Conservation (phyloP, 2,888 invertebrate species). For the Heliconius ismenius region DNA sequence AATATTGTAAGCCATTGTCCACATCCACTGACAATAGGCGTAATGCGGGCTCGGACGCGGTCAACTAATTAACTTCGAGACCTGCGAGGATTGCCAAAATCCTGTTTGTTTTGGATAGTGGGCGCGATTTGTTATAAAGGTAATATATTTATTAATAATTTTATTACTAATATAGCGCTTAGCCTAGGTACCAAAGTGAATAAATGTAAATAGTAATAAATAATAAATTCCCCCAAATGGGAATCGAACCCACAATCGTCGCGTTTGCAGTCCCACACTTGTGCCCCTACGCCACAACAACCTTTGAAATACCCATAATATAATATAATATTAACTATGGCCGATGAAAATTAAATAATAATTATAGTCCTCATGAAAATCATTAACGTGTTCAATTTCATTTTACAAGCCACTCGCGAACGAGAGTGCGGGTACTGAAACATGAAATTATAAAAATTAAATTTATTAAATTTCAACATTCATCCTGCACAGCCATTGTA, state of each 20-base stretch:
- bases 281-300: too few species aligned
- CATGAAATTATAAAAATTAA: conserved; percentile 24
- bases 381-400: conserved; percentile 18
- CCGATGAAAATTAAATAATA: conserved; percentile 14
- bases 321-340: background rate
- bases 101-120: conserved; percentile 22
- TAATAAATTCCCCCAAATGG: too few species aligned
- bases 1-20: conserved; percentile 30
- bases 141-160: background rate
- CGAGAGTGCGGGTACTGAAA: background rate
- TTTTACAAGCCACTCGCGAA: conserved; percentile 3
- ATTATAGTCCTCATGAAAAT: conserved; percentile 8
- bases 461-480: background rate
- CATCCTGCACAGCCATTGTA: background rate
- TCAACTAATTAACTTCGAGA: conserved; percentile 34
- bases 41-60: conserved; percentile 24
- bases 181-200: too few species aligned
- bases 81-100: conserved; percentile 27
- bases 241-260: too few species aligned
- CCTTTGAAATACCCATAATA: background rate
- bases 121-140: background rate
- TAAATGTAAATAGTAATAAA: too few species aligned
- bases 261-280: too few species aligned
- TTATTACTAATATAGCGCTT: background rate
- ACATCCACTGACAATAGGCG: conserved; percentile 27